Conservation (phyloP, 2,797 vertebrate species). For the Paedocypris micromegethes region DNA sequence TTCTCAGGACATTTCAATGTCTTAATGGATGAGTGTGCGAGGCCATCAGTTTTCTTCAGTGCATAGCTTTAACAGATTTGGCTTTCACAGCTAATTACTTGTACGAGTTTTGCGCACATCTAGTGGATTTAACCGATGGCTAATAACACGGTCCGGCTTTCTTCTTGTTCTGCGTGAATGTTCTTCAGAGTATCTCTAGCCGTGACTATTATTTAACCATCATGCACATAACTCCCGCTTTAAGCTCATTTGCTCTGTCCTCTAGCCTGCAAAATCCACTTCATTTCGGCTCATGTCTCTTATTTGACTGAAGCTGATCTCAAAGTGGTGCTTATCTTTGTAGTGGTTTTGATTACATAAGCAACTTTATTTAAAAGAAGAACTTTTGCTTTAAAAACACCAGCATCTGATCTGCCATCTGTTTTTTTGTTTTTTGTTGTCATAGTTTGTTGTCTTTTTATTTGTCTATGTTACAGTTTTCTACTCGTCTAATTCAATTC, state of each 20-base stretch:
- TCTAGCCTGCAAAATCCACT: background rate
- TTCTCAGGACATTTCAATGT: background rate
- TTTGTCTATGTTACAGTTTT: too few species aligned
- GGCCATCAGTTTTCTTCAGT: slow-evolving; percentile 8
- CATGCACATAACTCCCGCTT: background rate
- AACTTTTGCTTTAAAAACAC: too few species aligned
- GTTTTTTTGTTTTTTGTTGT: too few species aligned
- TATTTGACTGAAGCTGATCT: too few species aligned
- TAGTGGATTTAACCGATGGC: slow-evolving; percentile 12
- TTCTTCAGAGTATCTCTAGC: background rate
- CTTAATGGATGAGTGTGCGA: slow-evolving; percentile 8
- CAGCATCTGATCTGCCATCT: too few species aligned
- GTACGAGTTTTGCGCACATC: slow-evolving; percentile 6
- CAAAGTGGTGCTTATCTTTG: too few species aligned
- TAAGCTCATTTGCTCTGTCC: background rate
- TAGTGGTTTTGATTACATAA: too few species aligned
- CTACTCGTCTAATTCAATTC: too few species aligned
- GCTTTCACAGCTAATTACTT: background rate
- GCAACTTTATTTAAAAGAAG: too few species aligned
- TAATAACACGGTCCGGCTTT: background rate
- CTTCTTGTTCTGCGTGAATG: slow-evolving; percentile 1
- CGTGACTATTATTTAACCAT: background rate
- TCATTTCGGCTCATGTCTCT: background rate
- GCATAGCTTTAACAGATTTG: slow-evolving; percentile 8
- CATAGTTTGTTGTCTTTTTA: too few species aligned